Base-by-base conservation (phyloP, 2,888 invertebrate genomes). In the Chorisops tibialis region DNA sequence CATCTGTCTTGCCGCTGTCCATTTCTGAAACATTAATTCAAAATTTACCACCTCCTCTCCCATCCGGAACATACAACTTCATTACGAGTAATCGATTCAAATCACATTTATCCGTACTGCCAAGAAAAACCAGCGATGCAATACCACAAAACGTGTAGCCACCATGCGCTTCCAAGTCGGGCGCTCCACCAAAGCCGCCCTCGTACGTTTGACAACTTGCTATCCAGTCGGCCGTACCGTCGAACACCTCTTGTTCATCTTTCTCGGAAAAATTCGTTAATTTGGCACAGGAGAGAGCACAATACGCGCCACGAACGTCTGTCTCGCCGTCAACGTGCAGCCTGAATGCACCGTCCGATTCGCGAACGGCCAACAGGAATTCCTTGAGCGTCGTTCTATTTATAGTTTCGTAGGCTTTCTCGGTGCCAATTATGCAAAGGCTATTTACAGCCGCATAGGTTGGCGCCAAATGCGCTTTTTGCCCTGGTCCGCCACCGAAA, bases 141-240 rank as follows among this genome's bases (percentile, higher is more conserved):
- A 97, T 83, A 0, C 93, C 98, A 82, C 99, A 99, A 79, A 94
- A 99, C 1, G 97, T 89, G 78, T 99, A 99, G n/a, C 99, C 99
- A 2, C 99, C 99, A 80, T 99, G 99, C 5, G 99, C 98, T 79
- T 99, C 99, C 84, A 94, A 87, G 7, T 93, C 94, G 1, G 94
- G 94, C 68, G 84, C 88, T 0, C 96, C 97, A 39, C 91, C 91
- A 81, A 99, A 99, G 1, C 99, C 99, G 45, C 99, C 99, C 80
- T 99, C 99, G 80, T 97, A 99, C 0, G 96, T 96, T 79, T 99
- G 98, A 80, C 98, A 98, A 68, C 90, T 87, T 0, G 89, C 84
- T 70, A 99, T 87, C 97, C 97, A 99, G 72, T 94, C 90, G 0
- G 91, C 91, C 11, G 95, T 91, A 58, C 87, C 87, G 66, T 88